Conservation (phyloP, 2,888 invertebrate species). For the Dyspetes luteomarginatus region DNA sequence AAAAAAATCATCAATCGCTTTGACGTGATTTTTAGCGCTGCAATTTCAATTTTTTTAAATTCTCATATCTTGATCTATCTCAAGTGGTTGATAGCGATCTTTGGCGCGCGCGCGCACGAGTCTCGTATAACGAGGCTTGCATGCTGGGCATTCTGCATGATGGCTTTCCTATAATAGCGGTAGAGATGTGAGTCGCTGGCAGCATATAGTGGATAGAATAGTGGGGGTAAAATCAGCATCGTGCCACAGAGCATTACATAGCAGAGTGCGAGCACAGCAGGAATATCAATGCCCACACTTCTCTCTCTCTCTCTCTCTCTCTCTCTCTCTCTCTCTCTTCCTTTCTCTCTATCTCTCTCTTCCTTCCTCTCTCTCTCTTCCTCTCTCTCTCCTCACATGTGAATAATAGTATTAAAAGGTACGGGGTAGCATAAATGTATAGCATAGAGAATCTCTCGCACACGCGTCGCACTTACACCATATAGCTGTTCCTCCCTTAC, state of each 20-base stretch:
- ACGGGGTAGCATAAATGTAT: conserved; percentile 16
- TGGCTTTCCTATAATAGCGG: conserved; percentile 51
- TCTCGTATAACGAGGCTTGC: conserved; percentile 54
- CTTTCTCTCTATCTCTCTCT: no score
- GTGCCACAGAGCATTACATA: not conserved
- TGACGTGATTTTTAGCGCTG: conserved; percentile 15
- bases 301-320: not conserved
- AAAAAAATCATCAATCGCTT: not conserved
- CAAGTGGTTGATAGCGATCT: conserved; percentile 46
- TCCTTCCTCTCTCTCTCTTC: not conserved
- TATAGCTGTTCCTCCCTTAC: conserved; percentile 28
- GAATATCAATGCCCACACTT: conserved; percentile 36
- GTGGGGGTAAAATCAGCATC: conserved; percentile 20
- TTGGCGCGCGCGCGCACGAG: conserved; percentile 11
- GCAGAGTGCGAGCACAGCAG: not conserved
- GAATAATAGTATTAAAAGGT: conserved; percentile 2
- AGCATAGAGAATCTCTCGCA: conserved; percentile 20
- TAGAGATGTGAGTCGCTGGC: not conserved
- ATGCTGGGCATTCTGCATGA: conserved; percentile 45
- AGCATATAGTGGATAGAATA: not conserved
- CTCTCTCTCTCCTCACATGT: not conserved
- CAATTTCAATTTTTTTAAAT: conserved; percentile 21
- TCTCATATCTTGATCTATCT: conserved; percentile 43
- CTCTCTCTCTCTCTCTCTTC: no score
- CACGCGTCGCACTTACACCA: conserved; percentile 36